Base-by-base conservation (phyloP, 2,113 vertebrate genomes). In the Rhinopithecus roxellana region DNA sequence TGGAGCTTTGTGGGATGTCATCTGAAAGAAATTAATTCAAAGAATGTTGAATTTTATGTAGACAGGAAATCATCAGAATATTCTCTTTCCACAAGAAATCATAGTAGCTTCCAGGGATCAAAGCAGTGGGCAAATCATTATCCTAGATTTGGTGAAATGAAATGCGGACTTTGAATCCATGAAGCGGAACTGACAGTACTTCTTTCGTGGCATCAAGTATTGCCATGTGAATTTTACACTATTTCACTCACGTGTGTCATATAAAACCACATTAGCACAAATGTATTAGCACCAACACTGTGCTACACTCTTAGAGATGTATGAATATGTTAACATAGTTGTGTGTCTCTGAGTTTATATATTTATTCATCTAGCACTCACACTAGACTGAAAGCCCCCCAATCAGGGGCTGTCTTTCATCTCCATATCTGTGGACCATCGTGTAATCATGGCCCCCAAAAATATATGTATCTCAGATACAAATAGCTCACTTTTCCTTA, bases 41-140 rank as follows among this genome's bases (percentile, higher is more conserved):
- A 74, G 16, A 81, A 75, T 97, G 89, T 94, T 50, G 20, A 97
- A 93, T 93, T 95, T 78, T 79, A 64, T 55, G 72, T 35, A 64
- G 32, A 82, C 98, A 97, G 89, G 17, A 90, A 97, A 94, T 69
- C 74, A 74, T 23, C 75, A 59, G 43, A 75, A 40, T 90, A 91
- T 90, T 17, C n/a, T n/a, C 50, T 74, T 94, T 61, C 91, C 67
- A 78, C 10, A 79, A 94, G 97, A 97, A 95, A 74, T 95, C 90
- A 88, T 10, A 89, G 35, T 67, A 79, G 84, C 75, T 97, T 78
- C 91, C n/a, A 52, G 86, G 97, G 96, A 95, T 85, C 50, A 82
- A 45, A 95, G 85, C 72, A 96, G 43, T 22, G 97, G 9, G 64
- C 32, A 97, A 98, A 96, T 82, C 97, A 93, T 93, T 92, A 83